phyloP scores from a whole-genome alignment of 2,113 vertebrate genomes.

The Spermophilus dauricus region DNA sequence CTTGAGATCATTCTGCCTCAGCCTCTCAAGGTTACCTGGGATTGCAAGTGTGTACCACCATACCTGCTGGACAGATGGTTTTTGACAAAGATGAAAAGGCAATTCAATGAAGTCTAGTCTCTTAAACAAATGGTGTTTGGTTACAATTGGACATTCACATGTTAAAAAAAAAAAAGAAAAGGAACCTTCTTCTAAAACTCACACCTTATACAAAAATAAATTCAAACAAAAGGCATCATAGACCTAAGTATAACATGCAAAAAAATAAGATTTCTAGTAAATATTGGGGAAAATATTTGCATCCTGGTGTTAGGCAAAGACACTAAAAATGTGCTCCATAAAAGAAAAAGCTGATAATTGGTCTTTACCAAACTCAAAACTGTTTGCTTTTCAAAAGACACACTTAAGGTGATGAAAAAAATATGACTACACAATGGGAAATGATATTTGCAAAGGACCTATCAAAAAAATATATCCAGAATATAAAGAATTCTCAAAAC shows the following conservation, averaged over 20 bases:
- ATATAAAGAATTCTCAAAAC: conserved; percentile 2
- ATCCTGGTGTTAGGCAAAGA: neutral
- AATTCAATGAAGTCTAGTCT: neutral
- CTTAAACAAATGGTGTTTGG: neutral
- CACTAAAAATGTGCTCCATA: neutral
- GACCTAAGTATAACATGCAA: too few relatives aligned
- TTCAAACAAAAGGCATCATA: too few relatives aligned
- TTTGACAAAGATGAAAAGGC: neutral
- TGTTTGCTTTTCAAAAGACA: neutral
- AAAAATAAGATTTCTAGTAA: too few relatives aligned
- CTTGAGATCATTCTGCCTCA: too few relatives aligned
- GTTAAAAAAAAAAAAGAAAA: neutral
- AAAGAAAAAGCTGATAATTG: neutral
- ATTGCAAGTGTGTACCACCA: too few relatives aligned
- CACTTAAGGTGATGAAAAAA: neutral
- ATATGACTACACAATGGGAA: neutral
- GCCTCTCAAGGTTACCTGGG: too few relatives aligned
- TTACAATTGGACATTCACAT: too few relatives aligned
- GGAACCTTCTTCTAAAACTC: neutral
- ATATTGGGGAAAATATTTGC: too few relatives aligned
- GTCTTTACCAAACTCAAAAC: neutral
- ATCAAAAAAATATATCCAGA: neutral
- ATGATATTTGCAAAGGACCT: neutral
- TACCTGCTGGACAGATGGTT: too few relatives aligned
- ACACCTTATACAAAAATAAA: too few relatives aligned